These are phyloP conservation scores for Podiceps cristatus DNA, from an alignment of 2,113 vertebrate genomes.

Conservation along the genomic window DNA sequence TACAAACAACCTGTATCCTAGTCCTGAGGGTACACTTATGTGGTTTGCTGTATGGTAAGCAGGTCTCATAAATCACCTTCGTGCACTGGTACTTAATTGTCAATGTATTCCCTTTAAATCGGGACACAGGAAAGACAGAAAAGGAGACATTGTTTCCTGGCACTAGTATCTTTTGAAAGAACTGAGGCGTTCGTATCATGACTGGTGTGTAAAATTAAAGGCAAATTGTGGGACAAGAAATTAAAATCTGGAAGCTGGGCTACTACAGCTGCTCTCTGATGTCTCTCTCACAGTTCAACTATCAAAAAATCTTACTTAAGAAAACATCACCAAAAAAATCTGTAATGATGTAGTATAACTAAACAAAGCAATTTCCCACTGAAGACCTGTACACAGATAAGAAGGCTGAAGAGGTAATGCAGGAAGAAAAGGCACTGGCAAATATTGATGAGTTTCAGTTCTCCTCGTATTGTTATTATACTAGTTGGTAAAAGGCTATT, in stretches of 20 bases:
- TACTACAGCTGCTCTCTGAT: neutral
- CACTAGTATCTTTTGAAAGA: neutral
- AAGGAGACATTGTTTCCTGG: neutral
- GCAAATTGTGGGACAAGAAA: neutral
- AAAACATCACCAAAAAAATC: neutral
- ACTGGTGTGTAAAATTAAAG: neutral
- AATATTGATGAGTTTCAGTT: neutral
- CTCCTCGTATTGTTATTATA: neutral
- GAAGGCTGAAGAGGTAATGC: neutral
- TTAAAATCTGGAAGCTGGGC: neutral
- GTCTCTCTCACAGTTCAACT: neutral
- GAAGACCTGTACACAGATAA: neutral
- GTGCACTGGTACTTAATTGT: neutral
- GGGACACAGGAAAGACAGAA: neutral
- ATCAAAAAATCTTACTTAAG: neutral
- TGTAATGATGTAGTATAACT: neutral
- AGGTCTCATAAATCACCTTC: neutral
- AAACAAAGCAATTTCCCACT: neutral
- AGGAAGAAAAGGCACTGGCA: neutral
- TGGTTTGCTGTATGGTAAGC: neutral
- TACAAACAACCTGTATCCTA: neutral
- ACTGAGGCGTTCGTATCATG: neutral
- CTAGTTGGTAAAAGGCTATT: neutral
- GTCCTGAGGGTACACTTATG: rapidly evolving
- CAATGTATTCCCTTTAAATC: neutral